These are phyloP conservation scores for Leptestheria dahalacensis DNA, from an alignment of 1,140 invertebrate species.

Conservation along the genomic window DNA sequence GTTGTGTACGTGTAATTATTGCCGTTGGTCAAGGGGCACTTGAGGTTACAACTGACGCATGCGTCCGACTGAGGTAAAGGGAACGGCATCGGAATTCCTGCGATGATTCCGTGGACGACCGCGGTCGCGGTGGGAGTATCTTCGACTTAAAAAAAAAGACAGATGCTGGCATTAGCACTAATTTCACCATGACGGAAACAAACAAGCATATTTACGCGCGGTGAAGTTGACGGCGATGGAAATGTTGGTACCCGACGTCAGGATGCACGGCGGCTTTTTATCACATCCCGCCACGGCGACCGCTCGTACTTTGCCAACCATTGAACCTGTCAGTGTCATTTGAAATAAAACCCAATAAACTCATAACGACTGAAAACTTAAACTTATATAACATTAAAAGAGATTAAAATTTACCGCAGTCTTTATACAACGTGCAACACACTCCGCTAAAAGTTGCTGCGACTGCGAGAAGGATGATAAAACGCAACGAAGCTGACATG, in stretches of 20 bases:
- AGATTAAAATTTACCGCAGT: background rate
- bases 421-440: background rate
- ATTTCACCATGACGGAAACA: too few relatives aligned
- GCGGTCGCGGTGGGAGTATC: constrained; percentile 34
- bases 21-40: constrained; percentile 45
- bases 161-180: background rate
- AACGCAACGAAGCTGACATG: background rate
- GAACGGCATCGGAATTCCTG: constrained; percentile 51
- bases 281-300: constrained; percentile 14
- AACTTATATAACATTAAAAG: too few relatives aligned
- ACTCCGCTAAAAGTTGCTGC: too few relatives aligned
- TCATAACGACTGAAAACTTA: too few relatives aligned
- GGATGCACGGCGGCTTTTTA: constrained; percentile 6
- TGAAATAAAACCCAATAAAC: background rate
- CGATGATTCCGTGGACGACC: constrained; percentile 50
- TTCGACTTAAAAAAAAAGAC: constrained; percentile 29
- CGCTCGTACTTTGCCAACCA: constrained; percentile 1
- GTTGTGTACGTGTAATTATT: constrained; percentile 40
- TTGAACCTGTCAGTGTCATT: constrained; percentile 6
- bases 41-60: constrained; percentile 43
- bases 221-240: constrained; percentile 12
- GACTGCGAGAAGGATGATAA: background rate
- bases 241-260: constrained; percentile 13
- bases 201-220: constrained; percentile 15
- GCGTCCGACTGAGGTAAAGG: constrained; percentile 46